Percentiles rank a stretch among this genome's conserved stretches.
Evolutionary conservation across 2,113 vertebrate species (phyloP).

Genomic region (Dendropsophus ebraccatus): DNA sequence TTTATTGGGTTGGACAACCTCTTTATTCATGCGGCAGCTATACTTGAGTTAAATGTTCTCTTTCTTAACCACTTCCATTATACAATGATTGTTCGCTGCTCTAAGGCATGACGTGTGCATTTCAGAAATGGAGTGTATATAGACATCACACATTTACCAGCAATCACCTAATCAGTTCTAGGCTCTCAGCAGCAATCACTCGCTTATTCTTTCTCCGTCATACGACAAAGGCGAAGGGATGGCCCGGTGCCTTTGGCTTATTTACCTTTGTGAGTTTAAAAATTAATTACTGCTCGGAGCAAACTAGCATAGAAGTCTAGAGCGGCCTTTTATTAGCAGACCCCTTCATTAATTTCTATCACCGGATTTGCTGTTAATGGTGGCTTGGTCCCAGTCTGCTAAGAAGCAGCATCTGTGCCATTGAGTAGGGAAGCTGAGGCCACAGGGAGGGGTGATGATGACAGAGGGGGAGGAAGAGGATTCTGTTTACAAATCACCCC

Average conservation of each 20-base stretch:
- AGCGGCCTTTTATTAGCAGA: slow-evolving; percentile 80
- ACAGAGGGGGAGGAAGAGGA: slow-evolving; percentile 57
- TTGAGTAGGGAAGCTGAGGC: slow-evolving; percentile 75
- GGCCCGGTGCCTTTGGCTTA: slow-evolving; percentile 72
- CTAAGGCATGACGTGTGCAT: not conserved
- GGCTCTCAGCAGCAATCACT: slow-evolving; percentile 38
- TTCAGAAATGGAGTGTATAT: not conserved
- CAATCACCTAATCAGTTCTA: slow-evolving; percentile 40
- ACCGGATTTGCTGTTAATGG: slow-evolving; percentile 82
- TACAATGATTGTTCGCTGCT: not conserved
- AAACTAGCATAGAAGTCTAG: slow-evolving; percentile 78
- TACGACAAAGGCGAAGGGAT: slow-evolving; percentile 70
- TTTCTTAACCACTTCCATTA: not conserved
- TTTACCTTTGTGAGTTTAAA: slow-evolving; percentile 80
- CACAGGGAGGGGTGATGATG: slow-evolving; percentile 64
- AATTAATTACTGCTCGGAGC: slow-evolving; percentile 84
- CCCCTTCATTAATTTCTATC: slow-evolving; percentile 84
- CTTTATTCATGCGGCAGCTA: too few relatives aligned
- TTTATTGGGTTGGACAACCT: too few relatives aligned
- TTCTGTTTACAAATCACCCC: slow-evolving; percentile 77
- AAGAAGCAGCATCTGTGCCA: slow-evolving; percentile 84
- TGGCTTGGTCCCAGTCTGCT: slow-evolving; percentile 71
- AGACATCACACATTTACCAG: slow-evolving; percentile 18
- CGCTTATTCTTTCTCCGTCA: slow-evolving; percentile 65
- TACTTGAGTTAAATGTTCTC: not conserved